Evolutionary conservation across 2,113 vertebrate genomes (phyloP).

Genomic region (Limnothrissa miodon): DNA sequence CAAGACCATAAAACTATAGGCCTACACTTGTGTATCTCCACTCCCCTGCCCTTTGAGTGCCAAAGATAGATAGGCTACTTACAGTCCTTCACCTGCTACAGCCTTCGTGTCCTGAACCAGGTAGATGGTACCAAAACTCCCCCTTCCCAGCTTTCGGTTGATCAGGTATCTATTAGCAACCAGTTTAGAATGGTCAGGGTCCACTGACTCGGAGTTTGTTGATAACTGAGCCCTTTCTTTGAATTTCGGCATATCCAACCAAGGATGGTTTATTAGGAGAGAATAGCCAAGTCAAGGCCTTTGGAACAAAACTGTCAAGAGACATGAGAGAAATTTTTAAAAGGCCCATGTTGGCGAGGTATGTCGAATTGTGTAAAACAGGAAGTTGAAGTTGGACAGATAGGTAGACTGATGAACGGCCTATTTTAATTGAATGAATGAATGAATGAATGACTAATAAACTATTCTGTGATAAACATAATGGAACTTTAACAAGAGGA

Average conservation of each 20-base stretch:
- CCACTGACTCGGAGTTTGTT: conserved; percentile 18
- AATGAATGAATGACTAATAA: not conserved
- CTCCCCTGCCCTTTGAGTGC: not conserved
- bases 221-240: conserved; percentile 63
- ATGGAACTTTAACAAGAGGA: not conserved
- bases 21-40: too few relatives aligned
- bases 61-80: conserved; percentile 63
- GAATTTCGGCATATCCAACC: conserved; percentile 74
- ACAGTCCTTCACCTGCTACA: conserved; percentile 73
- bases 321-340: not conserved
- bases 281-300: too few relatives aligned
- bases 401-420: too few relatives aligned
- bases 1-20: too few relatives aligned
- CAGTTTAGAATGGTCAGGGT: conserved; percentile 44
- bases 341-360: not conserved
- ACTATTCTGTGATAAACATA: not conserved
- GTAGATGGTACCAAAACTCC: conserved; percentile 82
- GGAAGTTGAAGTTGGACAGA: not conserved
- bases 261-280: too few relatives aligned
- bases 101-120: conserved; percentile 80
- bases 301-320: not conserved
- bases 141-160: conserved; percentile 75
- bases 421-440: not conserved
- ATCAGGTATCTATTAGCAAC: conserved; percentile 75
- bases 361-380: not conserved